Conservation (phyloP, 2,113 vertebrate species). For the Gallinago jamesoni region DNA sequence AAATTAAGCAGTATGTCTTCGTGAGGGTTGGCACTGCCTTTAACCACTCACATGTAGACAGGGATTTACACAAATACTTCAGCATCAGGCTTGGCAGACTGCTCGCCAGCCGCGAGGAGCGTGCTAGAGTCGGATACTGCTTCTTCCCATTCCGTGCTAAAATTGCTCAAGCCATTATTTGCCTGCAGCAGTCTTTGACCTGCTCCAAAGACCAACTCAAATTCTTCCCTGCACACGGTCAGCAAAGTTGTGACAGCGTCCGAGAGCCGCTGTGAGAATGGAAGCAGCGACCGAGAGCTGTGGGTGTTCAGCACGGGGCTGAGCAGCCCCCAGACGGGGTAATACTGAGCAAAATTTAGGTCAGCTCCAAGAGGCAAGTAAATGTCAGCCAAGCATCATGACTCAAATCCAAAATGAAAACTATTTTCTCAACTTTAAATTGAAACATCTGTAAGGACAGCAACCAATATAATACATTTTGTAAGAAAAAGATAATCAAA, state of each 20-base stretch:
- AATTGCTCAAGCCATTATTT: not conserved
- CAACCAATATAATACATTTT: not conserved
- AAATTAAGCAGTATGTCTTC: accelerated
- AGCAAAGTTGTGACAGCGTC: not conserved
- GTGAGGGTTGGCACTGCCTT: not conserved
- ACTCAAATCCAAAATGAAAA: constrained; percentile 66
- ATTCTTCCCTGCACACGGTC: not conserved
- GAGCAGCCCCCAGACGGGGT: not conserved
- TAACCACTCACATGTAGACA: accelerated
- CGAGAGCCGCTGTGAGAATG: accelerated
- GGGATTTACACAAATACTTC: not conserved
- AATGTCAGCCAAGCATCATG: constrained; percentile 68
- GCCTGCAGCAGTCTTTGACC: not conserved
- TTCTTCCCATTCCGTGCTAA: accelerated
- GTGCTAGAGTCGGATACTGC: not conserved
- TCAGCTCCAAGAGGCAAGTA: constrained; percentile 38
- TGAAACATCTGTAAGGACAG: constrained; percentile 69
- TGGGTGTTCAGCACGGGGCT: not conserved
- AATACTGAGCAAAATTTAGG: constrained; percentile 12
- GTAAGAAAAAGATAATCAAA: not conserved
- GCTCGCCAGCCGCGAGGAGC: not conserved
- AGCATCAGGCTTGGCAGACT: not conserved
- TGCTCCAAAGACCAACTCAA: not conserved
- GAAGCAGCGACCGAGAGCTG: not conserved
- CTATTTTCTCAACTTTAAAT: constrained; percentile 67